Evolutionary conservation across 1,140 invertebrate species (phyloP).

Genomic region (Mamestra configurata): DNA sequence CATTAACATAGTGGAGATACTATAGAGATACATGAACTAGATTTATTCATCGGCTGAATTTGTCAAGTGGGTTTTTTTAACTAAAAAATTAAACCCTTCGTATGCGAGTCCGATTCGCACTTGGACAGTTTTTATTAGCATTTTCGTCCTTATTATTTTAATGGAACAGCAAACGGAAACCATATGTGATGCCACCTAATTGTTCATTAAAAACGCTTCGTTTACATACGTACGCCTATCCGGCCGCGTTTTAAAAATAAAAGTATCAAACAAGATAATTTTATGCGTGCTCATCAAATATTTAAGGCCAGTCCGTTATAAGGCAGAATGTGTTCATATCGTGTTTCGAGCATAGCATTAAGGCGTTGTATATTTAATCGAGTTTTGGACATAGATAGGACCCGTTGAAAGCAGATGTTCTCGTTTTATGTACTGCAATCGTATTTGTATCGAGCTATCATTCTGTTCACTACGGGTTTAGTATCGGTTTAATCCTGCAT

Average conservation of each 20-base stretch:
- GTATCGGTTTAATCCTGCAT: neutral
- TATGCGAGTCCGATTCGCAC: neutral
- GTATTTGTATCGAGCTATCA: neutral
- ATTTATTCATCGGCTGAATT: too few species aligned
- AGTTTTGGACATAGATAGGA: slow-evolving; percentile 4
- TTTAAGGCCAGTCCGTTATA: slow-evolving; percentile 9
- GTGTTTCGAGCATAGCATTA: slow-evolving; percentile 17
- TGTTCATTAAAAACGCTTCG: slow-evolving; percentile 32
- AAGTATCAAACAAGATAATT: slow-evolving; percentile 20
- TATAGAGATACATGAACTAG: too few species aligned
- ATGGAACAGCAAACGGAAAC: neutral
- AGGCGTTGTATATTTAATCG: neutral
- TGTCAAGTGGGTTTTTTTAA: too few species aligned
- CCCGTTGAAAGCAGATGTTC: neutral
- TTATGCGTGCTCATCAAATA: slow-evolving; percentile 24
- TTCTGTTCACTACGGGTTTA: neutral
- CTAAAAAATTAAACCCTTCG: neutral
- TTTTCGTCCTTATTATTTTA: slow-evolving; percentile 16
- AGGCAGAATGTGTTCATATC: neutral
- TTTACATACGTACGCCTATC: slow-evolving; percentile 1
- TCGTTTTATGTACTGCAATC: neutral
- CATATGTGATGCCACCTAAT: slow-evolving; percentile 18
- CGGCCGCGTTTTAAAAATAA: slow-evolving; percentile 17
- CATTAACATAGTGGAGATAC: too few species aligned
- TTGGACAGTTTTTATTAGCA: too few species aligned